Evolutionary conservation across 2,797 vertebrate genomes (phyloP), one percentile per base, ranked within the genome.

Genomic region (Coccyzus lansbergi): DNA sequence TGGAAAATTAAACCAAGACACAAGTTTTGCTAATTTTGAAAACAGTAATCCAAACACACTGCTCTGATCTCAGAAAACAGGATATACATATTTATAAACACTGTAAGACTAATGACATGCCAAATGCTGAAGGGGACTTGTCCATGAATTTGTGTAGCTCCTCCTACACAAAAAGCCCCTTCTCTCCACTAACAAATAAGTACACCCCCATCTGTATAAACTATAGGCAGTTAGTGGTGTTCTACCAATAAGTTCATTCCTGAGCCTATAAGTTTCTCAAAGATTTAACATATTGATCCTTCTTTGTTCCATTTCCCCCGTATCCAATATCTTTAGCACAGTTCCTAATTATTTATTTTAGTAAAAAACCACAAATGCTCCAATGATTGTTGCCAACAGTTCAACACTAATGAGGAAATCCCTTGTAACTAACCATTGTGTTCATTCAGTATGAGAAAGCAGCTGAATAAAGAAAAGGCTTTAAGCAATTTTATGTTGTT

Each of bases 281-380:
- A 91, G 69, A 74, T 92, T 80, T 92, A 80, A 83, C n/a, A 36
- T 88, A 81, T 59, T 59, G 88, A 91, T 79, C 64, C 55, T 88
- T 51, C 64, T 86, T 94, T 94, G 74, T 90, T 91, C 63, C 28
- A 31, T 87, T 94, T 92, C 20, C 29, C n/a, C 53, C 29, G 10
- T n/a, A 82, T 76, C 33, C 25, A 69, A 79, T 85, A 83, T 83
- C 78, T 87, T 90, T 83, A 12, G 2, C 28, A 63, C 24, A 56
- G 79, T 91, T 72, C 33, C 67, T 95, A 95, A 92, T 91, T 93
- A 84, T 91, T 95, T 96, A 86, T 94, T 94, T 94, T 74, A 44
- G 52, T 91, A 88, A 94, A 94, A 96, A 40, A 70, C 40, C 70
- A 74, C 78, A 90, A 96, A 92, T 92, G 81, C 63, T 95, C 16